phyloP scores from a whole-genome alignment of 2,113 vertebrate species.

The Platysteira castanea region DNA sequence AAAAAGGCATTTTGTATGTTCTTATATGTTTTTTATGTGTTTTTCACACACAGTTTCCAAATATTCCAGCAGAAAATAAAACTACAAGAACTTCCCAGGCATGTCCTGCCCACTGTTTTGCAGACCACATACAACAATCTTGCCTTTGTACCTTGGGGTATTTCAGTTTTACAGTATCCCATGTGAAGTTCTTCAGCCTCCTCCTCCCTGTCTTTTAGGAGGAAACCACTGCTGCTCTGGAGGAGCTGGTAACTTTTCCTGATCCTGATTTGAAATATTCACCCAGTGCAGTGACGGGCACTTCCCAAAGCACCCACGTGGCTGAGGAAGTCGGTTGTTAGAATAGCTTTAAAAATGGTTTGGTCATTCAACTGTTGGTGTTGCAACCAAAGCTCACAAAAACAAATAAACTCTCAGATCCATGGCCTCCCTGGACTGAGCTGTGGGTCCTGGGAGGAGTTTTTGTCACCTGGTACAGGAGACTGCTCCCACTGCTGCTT shows the following conservation, averaged over 20 bases:
- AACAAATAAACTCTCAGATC: neutral
- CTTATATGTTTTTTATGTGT: neutral
- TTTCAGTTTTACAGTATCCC: neutral
- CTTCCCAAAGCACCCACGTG: neutral
- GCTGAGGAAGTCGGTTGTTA: rapidly evolving
- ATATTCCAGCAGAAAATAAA: neutral
- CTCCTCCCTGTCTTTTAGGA: neutral
- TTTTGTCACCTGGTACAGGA: neutral
- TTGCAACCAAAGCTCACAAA: neutral
- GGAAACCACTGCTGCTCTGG: neutral
- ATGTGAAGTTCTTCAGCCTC: neutral
- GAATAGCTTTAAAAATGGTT: neutral
- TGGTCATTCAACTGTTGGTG: neutral
- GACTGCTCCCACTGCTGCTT: rapidly evolving
- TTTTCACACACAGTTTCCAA: neutral
- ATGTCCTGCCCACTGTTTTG: rapidly evolving
- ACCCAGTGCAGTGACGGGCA: neutral
- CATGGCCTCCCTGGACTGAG: neutral
- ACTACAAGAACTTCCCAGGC: neutral
- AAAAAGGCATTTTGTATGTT: neutral
- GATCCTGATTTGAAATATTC: neutral
- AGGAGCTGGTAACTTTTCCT: neutral
- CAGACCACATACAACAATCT: rapidly evolving
- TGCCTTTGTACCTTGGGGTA: rapidly evolving
- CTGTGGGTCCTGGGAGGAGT: neutral